Evolutionary conservation across 2,888 invertebrate genomes (phyloP).

Genomic region (Megaustenia siamemsis): DNA sequence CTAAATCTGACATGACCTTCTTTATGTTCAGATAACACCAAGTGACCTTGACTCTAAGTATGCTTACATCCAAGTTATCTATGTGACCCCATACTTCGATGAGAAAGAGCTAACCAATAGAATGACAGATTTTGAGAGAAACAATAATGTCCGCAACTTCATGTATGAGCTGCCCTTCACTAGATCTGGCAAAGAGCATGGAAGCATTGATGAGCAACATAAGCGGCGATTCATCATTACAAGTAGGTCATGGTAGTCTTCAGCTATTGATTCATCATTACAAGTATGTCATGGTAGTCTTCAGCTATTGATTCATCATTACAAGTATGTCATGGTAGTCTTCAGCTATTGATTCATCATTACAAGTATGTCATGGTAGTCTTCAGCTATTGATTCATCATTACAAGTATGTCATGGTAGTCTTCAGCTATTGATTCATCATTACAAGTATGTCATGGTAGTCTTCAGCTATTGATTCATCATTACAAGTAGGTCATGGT

Average conservation of each 20-base stretch:
- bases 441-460: no score
- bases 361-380: no score
- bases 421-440: no score
- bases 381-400: no score
- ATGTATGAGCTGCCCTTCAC: slow-evolving; percentile 98
- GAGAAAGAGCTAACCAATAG: slow-evolving; percentile 87
- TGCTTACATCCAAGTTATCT: slow-evolving; percentile 96
- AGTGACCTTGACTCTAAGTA: slow-evolving; percentile 89
- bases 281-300: no score
- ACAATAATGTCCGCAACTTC: slow-evolving; percentile 91
- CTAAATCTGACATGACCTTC: not conserved
- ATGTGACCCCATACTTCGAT: slow-evolving; percentile 91
- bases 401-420: no score
- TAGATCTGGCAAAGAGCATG: slow-evolving; percentile 86
- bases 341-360: no score
- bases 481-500: no score
- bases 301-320: no score
- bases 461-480: no score
- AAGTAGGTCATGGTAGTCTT: slow-evolving; percentile 84
- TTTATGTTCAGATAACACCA: slow-evolving; percentile 84
- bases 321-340: no score
- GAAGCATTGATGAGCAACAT: slow-evolving; percentile 91
- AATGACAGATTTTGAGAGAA: slow-evolving; percentile 92
- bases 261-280: no score
- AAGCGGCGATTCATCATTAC: slow-evolving; percentile 93